Conservation (phyloP, 2,113 vertebrate species). For the Brevimyrus niger region DNA sequence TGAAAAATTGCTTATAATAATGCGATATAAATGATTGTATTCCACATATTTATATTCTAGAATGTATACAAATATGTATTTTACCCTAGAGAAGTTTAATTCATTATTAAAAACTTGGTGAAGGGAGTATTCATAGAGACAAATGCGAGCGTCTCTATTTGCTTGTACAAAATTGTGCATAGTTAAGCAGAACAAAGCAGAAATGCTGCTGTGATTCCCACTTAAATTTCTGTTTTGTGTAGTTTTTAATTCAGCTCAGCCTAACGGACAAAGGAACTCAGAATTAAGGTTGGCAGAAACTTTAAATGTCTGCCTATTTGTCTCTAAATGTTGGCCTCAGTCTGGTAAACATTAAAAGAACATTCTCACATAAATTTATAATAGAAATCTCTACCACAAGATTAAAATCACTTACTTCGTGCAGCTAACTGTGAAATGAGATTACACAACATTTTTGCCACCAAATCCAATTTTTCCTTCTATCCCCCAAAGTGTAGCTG, state of each 20-base stretch:
- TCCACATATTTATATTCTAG: not conserved
- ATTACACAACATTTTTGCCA: not conserved
- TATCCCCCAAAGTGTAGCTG: not conserved
- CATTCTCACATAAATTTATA: not conserved
- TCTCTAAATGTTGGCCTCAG: not conserved
- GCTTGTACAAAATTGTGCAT: not conserved
- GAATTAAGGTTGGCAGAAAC: not conserved
- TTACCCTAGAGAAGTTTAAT: not conserved
- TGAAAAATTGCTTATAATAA: not conserved
- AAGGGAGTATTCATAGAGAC: not conserved
- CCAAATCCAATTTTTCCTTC: not conserved
- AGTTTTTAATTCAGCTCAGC: not conserved
- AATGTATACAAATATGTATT: not conserved
- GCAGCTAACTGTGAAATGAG: not conserved
- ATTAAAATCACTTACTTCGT: not conserved
- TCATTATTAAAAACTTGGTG: not conserved
- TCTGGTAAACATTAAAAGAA: not conserved
- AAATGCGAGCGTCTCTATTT: not conserved
- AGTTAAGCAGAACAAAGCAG: not conserved
- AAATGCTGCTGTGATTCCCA: not conserved
- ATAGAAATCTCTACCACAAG: not conserved
- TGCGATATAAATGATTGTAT: not conserved
- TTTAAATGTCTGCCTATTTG: not conserved
- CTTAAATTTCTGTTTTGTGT: not conserved
- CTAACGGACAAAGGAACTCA: not conserved